phyloP scores from a whole-genome alignment of 2,797 vertebrate genomes.

The Clarias laeviceps region DNA sequence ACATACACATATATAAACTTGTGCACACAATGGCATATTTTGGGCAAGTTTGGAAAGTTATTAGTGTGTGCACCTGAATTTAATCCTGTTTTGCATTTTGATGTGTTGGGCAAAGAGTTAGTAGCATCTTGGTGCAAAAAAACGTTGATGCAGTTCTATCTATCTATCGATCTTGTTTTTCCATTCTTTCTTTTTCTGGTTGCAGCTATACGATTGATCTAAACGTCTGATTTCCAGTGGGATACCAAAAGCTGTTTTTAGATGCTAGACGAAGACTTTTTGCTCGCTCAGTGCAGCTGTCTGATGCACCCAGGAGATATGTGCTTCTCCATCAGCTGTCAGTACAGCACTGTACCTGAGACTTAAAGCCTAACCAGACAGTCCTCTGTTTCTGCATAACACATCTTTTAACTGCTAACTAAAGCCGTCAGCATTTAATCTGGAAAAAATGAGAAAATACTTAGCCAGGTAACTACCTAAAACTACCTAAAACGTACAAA shows the following conservation, averaged over 20 bases:
- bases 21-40: slow-evolving; percentile 6
- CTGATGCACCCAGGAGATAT: slow-evolving; percentile 41
- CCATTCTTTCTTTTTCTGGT: slow-evolving; percentile 14
- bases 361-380: slow-evolving; percentile 28
- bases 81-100: slow-evolving; percentile 36
- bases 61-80: background rate
- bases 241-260: slow-evolving; percentile 39
- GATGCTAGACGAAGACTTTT: slow-evolving; percentile 25
- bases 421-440: slow-evolving; percentile 28
- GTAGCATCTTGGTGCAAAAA: slow-evolving; percentile 12
- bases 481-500: slow-evolving; percentile 1
- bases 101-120: background rate
- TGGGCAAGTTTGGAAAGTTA: slow-evolving; percentile 10
- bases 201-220: slow-evolving; percentile 35
- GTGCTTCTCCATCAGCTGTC: slow-evolving; percentile 41
- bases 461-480: background rate
- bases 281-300: slow-evolving; percentile 47
- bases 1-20: slow-evolving; percentile 20
- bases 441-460: background rate
- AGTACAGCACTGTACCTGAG: slow-evolving; percentile 17
- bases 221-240: slow-evolving; percentile 38
- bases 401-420: slow-evolving; percentile 26
- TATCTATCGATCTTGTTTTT: background rate
- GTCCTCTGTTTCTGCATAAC: background rate
- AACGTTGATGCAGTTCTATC: slow-evolving; percentile 14